Conservation (phyloP, 2,113 vertebrate genomes). For the Eptatretus burgeri region DNA sequence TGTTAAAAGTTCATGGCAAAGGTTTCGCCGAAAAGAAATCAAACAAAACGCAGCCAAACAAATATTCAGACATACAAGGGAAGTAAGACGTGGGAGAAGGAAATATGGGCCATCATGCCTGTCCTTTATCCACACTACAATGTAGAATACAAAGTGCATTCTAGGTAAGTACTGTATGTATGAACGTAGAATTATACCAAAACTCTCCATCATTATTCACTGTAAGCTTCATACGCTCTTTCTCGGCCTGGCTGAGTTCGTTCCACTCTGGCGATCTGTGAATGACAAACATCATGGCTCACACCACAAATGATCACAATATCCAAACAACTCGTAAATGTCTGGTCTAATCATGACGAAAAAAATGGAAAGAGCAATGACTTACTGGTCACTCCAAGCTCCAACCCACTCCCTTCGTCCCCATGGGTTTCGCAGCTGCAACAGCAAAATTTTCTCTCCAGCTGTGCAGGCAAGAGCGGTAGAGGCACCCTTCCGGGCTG, state of each 20-base stretch:
- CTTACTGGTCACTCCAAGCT: constrained; percentile 30
- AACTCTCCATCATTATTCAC: constrained; percentile 32
- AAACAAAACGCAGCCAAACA: too few relatives aligned
- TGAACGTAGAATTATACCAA: constrained; percentile 16
- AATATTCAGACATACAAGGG: too few relatives aligned
- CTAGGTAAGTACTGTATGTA: too few relatives aligned
- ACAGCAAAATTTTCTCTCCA: constrained; percentile 18
- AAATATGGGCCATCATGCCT: too few relatives aligned
- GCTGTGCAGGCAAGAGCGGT: constrained; percentile 11
- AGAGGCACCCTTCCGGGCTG: constrained; percentile 15
- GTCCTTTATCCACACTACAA: too few relatives aligned
- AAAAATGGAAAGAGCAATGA: not conserved
- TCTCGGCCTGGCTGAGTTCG: constrained; percentile 18
- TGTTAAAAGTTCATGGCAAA: too few relatives aligned
- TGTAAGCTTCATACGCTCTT: constrained; percentile 25
- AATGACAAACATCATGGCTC: not conserved
- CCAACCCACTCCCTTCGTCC: constrained; percentile 34
- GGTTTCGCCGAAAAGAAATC: too few relatives aligned
- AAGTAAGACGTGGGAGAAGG: too few relatives aligned
- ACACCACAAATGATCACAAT: not conserved
- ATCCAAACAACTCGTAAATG: not conserved
- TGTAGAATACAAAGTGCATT: too few relatives aligned
- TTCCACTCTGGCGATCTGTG: constrained; percentile 29
- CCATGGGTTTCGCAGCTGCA: constrained; percentile 35
- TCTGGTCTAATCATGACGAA: not conserved